Evolutionary conservation across 2,797 vertebrate genomes (phyloP), one percentile per base, ranked within the genome.

Genomic region (Etheostoma nigrum): DNA sequence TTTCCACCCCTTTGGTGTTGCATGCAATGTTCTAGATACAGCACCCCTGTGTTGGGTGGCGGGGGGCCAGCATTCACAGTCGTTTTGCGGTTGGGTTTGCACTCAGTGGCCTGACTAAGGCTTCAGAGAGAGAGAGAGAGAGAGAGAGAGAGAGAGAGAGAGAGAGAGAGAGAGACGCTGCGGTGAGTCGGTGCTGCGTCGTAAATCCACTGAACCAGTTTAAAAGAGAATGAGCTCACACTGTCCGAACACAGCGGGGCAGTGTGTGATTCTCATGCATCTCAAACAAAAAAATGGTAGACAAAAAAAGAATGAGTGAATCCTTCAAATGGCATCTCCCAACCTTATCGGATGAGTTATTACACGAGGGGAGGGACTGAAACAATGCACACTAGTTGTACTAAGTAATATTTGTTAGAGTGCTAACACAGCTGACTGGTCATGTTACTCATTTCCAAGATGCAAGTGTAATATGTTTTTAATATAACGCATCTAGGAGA

Each of bases 121-220:
- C 69, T 19, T 11, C 2, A 48, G 18, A 47, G 42, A 40, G 10
- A 40, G 36, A 40, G 36, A 40, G 36, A 40, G 10, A 40, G 7
- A 33, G 33, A 33, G 6, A 33, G 33, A 33, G 6, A 33, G 33
- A 33, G 6, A 33, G 33, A 33, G 1, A 33, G 36, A 36, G 33
- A 36, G 33, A 36, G 33, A 36, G 33, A 36, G 8, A 36, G 2
- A 36, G 36, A 36, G 9, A 36, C 4, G 27, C 27, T 27, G 27
- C 27, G 27, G 27, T 36, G 33, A 2, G 74, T 48, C 67, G 49
- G 57, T 44, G 47, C 62, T 36, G 36, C 67, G 5, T 71, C 42
- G 16, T 89, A 84, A 87, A 89, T 81, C 68, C 33, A 59, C 63
- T 64, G 78, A 82, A 70, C 71, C 59, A 52, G 36, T 85, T 68